These are phyloP conservation scores for Cephus cinctus DNA, from an alignment of 1,140 invertebrate species.

Conservation along the genomic window DNA sequence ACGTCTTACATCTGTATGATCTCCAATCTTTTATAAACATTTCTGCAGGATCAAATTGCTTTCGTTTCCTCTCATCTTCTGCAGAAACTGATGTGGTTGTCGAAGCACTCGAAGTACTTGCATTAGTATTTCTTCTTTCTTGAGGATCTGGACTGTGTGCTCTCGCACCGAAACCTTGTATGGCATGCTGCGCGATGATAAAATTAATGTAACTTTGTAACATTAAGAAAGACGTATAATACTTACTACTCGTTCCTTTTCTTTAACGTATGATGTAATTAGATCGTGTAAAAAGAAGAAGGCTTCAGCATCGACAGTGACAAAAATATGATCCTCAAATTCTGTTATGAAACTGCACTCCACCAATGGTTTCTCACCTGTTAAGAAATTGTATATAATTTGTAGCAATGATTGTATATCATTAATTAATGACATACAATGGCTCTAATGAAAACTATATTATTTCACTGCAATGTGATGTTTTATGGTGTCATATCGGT, in stretches of 20 bases:
- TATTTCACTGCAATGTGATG: no score
- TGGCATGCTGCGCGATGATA: slow-evolving; percentile 23
- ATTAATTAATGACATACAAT: no score
- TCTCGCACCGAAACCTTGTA: slow-evolving; percentile 43
- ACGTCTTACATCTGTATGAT: slow-evolving; percentile 92
- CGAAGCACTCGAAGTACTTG: slow-evolving; percentile 25
- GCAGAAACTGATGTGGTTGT: slow-evolving; percentile 26
- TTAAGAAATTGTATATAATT: slow-evolving; percentile 25
- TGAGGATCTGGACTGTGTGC: slow-evolving; percentile 54
- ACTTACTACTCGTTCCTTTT: slow-evolving; percentile 82
- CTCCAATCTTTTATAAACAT: slow-evolving; percentile 85
- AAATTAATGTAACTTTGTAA: slow-evolving; percentile 5
- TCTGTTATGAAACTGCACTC: slow-evolving; percentile 97
- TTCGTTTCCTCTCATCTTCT: slow-evolving; percentile 54
- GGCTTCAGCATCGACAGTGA: slow-evolving; percentile 95
- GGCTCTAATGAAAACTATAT: no score
- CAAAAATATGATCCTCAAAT: slow-evolving; percentile 97
- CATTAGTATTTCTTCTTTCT: slow-evolving; percentile 31
- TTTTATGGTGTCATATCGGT: no score
- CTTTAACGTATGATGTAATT: slow-evolving; percentile 92
- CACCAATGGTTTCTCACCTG: slow-evolving; percentile 84
- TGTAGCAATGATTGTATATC: no score
- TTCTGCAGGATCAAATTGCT: slow-evolving; percentile 58
- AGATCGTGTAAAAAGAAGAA: slow-evolving; percentile 97
- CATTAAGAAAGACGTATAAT: slow-evolving; percentile 1